Percentiles rank a stretch among this genome's conserved stretches.
These are phyloP conservation scores for Malacosoma neustria DNA, from an alignment of 2,888 invertebrate genomes.

Conservation along the genomic window DNA sequence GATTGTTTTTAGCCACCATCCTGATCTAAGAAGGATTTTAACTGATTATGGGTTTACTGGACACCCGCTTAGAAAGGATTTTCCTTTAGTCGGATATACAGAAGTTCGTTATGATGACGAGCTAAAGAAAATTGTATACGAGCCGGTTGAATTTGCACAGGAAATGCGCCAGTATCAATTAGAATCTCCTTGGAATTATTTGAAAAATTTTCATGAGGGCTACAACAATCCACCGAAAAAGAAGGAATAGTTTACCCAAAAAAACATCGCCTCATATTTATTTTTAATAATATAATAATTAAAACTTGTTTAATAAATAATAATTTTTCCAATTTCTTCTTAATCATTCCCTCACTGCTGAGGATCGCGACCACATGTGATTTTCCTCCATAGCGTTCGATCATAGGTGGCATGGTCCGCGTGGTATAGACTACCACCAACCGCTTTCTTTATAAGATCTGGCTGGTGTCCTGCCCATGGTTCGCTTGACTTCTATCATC, in stretches of 20 bases:
- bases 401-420: no score
- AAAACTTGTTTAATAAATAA: no score
- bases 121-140: constrained; percentile 56
- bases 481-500: no score
- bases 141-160: constrained; percentile 54
- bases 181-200: constrained; percentile 56
- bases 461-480: no score
- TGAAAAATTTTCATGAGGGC: constrained; percentile 48
- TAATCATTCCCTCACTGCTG: no score
- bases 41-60: constrained; percentile 63
- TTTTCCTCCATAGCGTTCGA: no score
- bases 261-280: no score
- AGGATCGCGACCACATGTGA: no score
- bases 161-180: constrained; percentile 40
- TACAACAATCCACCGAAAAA: constrained; percentile 27
- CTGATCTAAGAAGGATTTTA: constrained; percentile 53
- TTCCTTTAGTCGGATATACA: constrained; percentile 52
- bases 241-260: constrained; percentile 7
- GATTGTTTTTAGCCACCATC: constrained; percentile 53
- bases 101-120: constrained; percentile 64
- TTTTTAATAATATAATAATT: no score
- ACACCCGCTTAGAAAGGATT: constrained; percentile 62
- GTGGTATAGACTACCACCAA: no score
- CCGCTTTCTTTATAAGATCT: no score
- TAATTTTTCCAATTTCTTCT: no score